phyloP scores from a whole-genome alignment of 2,113 vertebrate genomes.

The Rhombomys opimus region DNA sequence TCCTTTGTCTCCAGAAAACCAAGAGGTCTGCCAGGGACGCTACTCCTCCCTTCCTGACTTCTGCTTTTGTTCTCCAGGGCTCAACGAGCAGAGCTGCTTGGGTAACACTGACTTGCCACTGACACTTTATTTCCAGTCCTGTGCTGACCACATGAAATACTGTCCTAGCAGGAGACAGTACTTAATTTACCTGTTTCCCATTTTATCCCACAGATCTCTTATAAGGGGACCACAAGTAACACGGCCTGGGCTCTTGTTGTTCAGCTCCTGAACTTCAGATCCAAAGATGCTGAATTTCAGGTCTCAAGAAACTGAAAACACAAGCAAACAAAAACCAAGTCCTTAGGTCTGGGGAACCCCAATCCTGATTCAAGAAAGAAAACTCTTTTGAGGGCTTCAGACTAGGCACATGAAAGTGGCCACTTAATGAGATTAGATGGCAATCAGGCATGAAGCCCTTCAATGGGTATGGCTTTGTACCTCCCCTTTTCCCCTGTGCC shows the following conservation, averaged over 20 bases:
- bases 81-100: background rate
- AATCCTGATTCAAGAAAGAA: background rate
- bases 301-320: background rate
- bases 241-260: background rate
- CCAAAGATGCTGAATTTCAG: no score
- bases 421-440: background rate
- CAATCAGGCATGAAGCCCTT: constrained; percentile 39
- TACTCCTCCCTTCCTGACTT: rapidly evolving
- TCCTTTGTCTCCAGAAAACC: background rate
- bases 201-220: background rate
- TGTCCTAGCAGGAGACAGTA: background rate
- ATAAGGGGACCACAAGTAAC: no score
- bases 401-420: background rate
- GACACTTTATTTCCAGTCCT: background rate
- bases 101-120: background rate
- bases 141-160: background rate
- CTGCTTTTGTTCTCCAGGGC: background rate
- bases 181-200: background rate
- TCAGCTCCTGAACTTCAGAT: background rate
- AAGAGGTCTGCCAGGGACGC: background rate
- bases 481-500: background rate
- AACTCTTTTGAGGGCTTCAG: constrained; percentile 27
- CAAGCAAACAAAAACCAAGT: background rate
- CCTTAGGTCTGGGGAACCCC: background rate
- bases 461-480: background rate